Conservation (phyloP, 2,113 vertebrate species). For the Lathamus discolor region DNA sequence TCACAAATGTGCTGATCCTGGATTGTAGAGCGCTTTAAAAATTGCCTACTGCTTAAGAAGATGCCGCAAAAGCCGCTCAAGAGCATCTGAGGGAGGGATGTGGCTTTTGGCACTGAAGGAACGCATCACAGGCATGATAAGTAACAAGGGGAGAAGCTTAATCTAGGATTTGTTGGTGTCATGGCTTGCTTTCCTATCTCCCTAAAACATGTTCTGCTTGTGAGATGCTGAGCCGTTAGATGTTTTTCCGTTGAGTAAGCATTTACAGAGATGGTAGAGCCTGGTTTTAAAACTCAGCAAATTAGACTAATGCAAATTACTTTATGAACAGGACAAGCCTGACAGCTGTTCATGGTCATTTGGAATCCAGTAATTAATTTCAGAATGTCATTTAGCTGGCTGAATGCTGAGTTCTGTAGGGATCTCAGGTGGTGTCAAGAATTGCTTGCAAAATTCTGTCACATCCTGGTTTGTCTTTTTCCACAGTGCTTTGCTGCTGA, state of each 20-base stretch:
- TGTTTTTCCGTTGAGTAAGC: constrained; percentile 10
- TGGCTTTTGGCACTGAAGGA: neutral
- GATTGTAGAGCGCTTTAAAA: neutral
- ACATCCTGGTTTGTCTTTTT: neutral
- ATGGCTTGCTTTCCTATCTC: constrained; percentile 60
- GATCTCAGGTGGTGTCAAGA: neutral
- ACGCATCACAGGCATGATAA: neutral
- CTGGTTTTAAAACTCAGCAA: constrained; percentile 39
- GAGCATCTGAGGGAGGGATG: neutral
- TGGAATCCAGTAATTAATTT: constrained; percentile 1
- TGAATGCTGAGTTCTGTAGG: neutral
- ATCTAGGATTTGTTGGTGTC: constrained; percentile 49
- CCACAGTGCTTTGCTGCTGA: neutral
- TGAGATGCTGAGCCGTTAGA: constrained; percentile 54
- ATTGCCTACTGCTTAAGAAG: neutral
- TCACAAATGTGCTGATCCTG: neutral
- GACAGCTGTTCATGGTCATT: neutral
- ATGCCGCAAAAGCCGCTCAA: neutral
- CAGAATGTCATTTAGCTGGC: neutral
- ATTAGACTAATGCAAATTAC: constrained; percentile 18
- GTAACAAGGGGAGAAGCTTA: constrained; percentile 42
- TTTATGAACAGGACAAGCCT: neutral
- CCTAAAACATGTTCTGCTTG: constrained; percentile 53
- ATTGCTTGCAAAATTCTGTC: neutral
- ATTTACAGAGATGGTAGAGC: constrained; percentile 40